Base-by-base conservation (phyloP, 2,113 vertebrate genomes). In the Eira barbara region DNA sequence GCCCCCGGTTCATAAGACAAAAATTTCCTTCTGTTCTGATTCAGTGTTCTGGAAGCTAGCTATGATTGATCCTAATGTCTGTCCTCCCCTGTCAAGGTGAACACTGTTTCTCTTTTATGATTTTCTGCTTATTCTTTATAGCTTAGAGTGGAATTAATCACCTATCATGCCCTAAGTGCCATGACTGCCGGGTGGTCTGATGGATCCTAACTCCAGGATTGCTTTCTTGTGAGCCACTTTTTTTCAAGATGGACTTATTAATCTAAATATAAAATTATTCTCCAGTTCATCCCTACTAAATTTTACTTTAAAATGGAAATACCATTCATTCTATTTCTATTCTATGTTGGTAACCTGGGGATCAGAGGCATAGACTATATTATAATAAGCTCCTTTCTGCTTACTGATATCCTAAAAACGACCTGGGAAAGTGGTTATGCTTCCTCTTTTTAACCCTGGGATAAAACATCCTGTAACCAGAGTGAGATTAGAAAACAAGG, bases 231-330 rank as follows among this genome's bases (percentile, higher is more conserved):
- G 65, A 73, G 31, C n/a, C 0, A 4, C 13, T 89, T 80, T 90
- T 95, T 95, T 81, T 91, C 78, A 93, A 73, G 21, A 81, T 49
- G 61, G 27, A n/a, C 21, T 52, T 95, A 79, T 63, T 84, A 82
- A 83, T 27, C 63, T 76, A 88, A 80, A 31, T 17, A 61, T 49
- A 94, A 95, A 91, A 71, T 76, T 55, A 49, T 34, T 21, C 34
- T 85, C 93, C 23, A 63, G 47, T 31, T 23, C 29, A 63, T 85
- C 20, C 21, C 34, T 25, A 81, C 1, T 9, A 85, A 69, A 71
- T 31, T 86, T 95, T 61, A 42, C 36, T 65, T 94, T 85, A 59
- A 69, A 92, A 59, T 42, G 61, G 21, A 83, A 25, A 88, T 61
- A 94, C 67, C 2, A 74, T 47, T 31, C 34, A 61, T 74, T 49